Conservation (phyloP, 2,113 vertebrate species). For the Sardina pilchardus region DNA sequence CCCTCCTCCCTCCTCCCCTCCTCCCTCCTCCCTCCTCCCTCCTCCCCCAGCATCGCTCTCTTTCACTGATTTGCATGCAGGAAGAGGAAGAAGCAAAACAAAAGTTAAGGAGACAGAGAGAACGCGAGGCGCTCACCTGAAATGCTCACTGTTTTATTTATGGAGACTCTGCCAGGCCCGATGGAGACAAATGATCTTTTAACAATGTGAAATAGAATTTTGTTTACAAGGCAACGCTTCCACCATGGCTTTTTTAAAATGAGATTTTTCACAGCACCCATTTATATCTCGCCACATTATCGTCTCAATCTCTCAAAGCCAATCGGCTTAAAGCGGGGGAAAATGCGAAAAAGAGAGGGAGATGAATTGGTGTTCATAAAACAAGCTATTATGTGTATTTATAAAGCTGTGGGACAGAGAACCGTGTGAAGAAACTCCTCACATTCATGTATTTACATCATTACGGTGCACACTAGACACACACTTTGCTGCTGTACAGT, state of each 20-base stretch:
- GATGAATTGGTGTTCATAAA: slow-evolving; percentile 62
- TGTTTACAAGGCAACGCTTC: slow-evolving; percentile 74
- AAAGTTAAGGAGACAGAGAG: slow-evolving; percentile 31
- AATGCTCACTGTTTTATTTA: slow-evolving; percentile 74
- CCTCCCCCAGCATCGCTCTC: not conserved
- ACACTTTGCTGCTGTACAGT: slow-evolving; percentile 36
- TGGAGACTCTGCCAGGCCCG: slow-evolving; percentile 68
- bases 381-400: slow-evolving; percentile 66
- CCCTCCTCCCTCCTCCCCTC: not conserved
- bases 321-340: slow-evolving; percentile 57
- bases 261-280: slow-evolving; percentile 72
- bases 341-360: slow-evolving; percentile 44
- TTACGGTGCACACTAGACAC: slow-evolving; percentile 50
- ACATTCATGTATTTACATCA: slow-evolving; percentile 45
- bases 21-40: slow-evolving; percentile 20
- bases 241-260: slow-evolving; percentile 68
- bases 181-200: slow-evolving; percentile 80
- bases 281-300: slow-evolving; percentile 74
- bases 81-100: slow-evolving; percentile 46
- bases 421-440: slow-evolving; percentile 28
- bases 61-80: slow-evolving; percentile 56
- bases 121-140: slow-evolving; percentile 62
- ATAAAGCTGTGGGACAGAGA: slow-evolving; percentile 47
- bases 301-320: slow-evolving; percentile 72
- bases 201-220: slow-evolving; percentile 81